Base-by-base conservation (phyloP, 2,113 vertebrate genomes). In the Gymnocephalus cernua region DNA sequence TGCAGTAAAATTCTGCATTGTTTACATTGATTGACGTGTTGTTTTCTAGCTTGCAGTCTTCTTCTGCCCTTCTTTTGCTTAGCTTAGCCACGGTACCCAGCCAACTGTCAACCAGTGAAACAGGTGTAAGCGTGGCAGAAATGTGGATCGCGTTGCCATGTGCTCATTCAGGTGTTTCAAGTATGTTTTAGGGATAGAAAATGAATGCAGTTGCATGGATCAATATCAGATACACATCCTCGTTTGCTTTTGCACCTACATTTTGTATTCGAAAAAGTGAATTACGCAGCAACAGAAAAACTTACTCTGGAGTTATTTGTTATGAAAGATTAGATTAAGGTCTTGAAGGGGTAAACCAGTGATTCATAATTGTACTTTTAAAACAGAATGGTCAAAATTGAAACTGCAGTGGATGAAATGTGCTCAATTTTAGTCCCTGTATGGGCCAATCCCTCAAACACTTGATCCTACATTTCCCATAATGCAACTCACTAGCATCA, bases 391-490 rank as follows among this genome's bases (percentile, higher is more conserved):
- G 27, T 47, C 57, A 48, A 18, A 4, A 38, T 50, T 61, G 3
- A 62, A 74, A 9, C 8, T 35, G 8, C 4, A 38, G 3, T 74
- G 48, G 11, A 53, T 2, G 0, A 35, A 70, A 44, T 29, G 54
- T 21, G 2, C 38, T 2, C 0, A 32, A 25, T 13, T 63, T 41
- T 19, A 27, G 29, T 63, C 6, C 15, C 5, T 18, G 8, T 50
- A 18, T 23, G 27, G 7, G 13, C 12, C 19, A 25, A 25, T 10
- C 47, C 27, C 25, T 75, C 32, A 29, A 27, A 35, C 27, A 23
- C 47, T 51, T 27, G 27, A 75, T 54, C n/a, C 32, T 53, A 54
- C 48, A 65, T 64, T 54, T 54, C 61, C 48, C 73, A 54, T 54
- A 13, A 11, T 45, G 61, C 35, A 75, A 4, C 23, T 44, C 5